Evolutionary conservation across 2,797 vertebrate species (phyloP).

Genomic region (Sebastes vulpes): DNA sequence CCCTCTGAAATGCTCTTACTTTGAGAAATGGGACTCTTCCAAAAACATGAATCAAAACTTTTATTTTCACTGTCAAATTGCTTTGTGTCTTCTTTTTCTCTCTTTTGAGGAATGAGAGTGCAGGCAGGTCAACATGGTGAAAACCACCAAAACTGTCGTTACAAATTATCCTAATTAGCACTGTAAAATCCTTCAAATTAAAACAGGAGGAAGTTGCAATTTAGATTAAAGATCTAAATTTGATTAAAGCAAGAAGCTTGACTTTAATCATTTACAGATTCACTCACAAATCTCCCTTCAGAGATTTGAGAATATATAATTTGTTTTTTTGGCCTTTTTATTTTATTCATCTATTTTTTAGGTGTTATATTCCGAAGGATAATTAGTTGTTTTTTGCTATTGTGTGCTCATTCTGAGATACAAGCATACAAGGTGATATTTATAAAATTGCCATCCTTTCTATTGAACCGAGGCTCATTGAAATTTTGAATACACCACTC

Average conservation of each 20-base stretch:
- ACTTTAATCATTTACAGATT: background rate
- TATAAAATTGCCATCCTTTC: background rate
- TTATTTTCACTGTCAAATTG: background rate
- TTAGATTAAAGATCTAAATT: background rate
- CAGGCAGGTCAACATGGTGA: background rate
- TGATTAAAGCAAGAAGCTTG: background rate
- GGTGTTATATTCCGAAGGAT: background rate
- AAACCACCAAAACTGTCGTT: background rate
- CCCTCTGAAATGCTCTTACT: background rate
- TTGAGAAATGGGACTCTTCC: background rate
- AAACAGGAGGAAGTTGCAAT: background rate
- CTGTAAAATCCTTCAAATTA: background rate
- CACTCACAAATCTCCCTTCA: background rate
- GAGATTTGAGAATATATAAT: background rate
- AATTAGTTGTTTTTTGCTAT: background rate
- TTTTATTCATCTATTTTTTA: background rate
- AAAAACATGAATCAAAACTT: conserved; percentile 19
- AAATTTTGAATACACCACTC: background rate
- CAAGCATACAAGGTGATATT: background rate
- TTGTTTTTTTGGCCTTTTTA: too few relatives aligned
- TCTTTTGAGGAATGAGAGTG: background rate
- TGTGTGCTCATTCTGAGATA: background rate
- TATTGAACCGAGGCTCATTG: background rate
- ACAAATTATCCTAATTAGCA: background rate
- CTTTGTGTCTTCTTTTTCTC: background rate